Evolutionary conservation across 2,888 invertebrate species (phyloP).

Genomic region (Agonopterix heracliana): DNA sequence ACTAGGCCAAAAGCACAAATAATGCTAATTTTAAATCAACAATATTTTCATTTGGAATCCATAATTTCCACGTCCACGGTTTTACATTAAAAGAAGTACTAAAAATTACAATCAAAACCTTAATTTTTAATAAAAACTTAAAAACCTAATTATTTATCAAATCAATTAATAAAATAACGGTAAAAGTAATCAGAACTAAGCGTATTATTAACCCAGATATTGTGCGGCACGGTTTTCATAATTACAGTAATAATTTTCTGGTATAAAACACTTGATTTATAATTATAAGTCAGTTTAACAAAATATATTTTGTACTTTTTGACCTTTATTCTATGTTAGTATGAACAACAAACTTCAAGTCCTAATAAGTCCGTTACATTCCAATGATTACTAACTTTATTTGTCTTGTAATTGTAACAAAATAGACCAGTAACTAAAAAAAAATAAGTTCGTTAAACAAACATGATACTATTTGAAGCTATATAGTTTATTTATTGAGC

Average conservation of each 20-base stretch:
- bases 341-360: no score
- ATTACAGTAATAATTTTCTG: no score
- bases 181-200: conserved; percentile 51
- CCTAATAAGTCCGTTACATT: no score
- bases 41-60: background rate
- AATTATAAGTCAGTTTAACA: background rate
- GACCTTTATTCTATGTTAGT: conserved; percentile 23
- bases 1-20: background rate
- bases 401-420: no score
- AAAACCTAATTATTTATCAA: conserved; percentile 20
- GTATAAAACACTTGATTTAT: background rate
- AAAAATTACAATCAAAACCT: conserved; percentile 22
- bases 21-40: background rate
- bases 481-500: no score
- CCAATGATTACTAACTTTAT: no score
- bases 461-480: no score
- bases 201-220: conserved; percentile 47
- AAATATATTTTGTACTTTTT: conserved; percentile 52
- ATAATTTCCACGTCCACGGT: conserved; percentile 24
- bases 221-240: conserved; percentile 34
- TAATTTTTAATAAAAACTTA: conserved; percentile 33
- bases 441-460: no score
- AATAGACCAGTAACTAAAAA: no score
- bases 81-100: conserved; percentile 11
- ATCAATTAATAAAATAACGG: conserved; percentile 25